These are phyloP conservation scores for Anoura caudifer DNA, from an alignment of 2,113 vertebrate genomes.

Conservation along the genomic window DNA sequence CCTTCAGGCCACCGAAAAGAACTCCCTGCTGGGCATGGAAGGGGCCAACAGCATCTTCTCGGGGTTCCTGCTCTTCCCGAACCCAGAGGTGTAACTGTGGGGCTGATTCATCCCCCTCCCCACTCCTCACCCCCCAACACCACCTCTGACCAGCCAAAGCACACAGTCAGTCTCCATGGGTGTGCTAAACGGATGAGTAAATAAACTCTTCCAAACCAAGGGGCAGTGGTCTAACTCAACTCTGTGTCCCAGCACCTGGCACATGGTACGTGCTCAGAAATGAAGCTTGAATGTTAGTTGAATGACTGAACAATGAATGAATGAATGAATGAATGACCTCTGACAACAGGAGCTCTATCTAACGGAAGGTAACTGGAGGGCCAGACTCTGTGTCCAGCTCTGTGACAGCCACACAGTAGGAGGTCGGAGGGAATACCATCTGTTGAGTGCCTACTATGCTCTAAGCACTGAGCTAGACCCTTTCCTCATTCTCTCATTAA, in stretches of 20 bases:
- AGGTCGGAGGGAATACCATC: no score
- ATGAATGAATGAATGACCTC: neutral
- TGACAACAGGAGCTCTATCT: neutral
- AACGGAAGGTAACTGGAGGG: neutral
- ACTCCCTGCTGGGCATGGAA: slow-evolving; percentile 75
- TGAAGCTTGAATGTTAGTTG: neutral
- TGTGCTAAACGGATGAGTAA: neutral
- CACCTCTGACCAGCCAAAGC: neutral
- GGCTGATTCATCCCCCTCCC: neutral
- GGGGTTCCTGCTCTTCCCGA: slow-evolving; percentile 85
- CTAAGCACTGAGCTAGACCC: neutral
- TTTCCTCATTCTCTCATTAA: neutral
- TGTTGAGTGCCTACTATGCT: neutral
- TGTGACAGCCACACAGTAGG: neutral
- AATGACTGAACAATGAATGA: neutral
- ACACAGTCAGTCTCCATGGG: neutral
- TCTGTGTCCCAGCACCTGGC: neutral
- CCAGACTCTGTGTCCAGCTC: neutral
- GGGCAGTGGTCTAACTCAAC: neutral
- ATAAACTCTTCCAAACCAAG: slow-evolving; percentile 46
- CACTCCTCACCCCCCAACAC: neutral
- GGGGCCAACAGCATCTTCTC: slow-evolving; percentile 86
- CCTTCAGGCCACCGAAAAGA: slow-evolving; percentile 79
- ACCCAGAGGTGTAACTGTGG: neutral
- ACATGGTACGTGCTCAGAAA: neutral